Evolutionary conservation across 1,140 invertebrate genomes (phyloP).

Genomic region (Linepithema humile): DNA sequence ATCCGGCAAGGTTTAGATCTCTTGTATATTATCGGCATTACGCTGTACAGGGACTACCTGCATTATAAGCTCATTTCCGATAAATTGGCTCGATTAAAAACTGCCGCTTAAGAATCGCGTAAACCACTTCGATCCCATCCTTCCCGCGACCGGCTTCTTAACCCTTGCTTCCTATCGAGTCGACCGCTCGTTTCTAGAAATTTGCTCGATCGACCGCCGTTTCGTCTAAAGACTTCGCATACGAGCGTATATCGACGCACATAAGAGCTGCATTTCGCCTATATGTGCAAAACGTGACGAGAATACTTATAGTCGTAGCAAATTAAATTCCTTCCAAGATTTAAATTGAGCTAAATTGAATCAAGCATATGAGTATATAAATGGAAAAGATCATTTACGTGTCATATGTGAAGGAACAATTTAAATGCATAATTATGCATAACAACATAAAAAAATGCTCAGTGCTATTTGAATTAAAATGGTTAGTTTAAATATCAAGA

Average conservation of each 20-base stretch:
- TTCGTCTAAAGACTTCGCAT: constrained; percentile 45
- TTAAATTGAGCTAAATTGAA: background rate
- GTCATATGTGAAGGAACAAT: background rate
- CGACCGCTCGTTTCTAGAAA: constrained; percentile 34
- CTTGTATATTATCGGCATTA: constrained; percentile 75
- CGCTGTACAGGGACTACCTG: constrained; percentile 69
- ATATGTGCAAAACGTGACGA: constrained; percentile 28
- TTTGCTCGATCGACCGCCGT: constrained; percentile 29
- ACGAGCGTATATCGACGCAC: background rate
- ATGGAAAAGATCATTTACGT: background rate
- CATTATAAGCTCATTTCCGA: constrained; percentile 80
- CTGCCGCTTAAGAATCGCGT: constrained; percentile 61
- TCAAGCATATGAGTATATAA: background rate
- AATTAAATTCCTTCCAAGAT: constrained; percentile 15
- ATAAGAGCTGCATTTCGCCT: background rate
- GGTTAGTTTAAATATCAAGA: background rate
- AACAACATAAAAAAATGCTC: background rate
- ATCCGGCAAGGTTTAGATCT: constrained; percentile 62
- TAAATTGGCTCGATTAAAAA: constrained; percentile 77
- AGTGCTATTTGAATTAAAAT: background rate
- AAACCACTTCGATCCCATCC: constrained; percentile 50
- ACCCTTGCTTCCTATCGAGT: constrained; percentile 12
- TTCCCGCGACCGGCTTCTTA: background rate
- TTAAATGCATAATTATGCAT: background rate
- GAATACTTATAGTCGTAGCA: constrained; percentile 2